These are phyloP conservation scores for Notarius quadriscutis DNA, from an alignment of 2,113 vertebrate species.

Conservation along the genomic window DNA sequence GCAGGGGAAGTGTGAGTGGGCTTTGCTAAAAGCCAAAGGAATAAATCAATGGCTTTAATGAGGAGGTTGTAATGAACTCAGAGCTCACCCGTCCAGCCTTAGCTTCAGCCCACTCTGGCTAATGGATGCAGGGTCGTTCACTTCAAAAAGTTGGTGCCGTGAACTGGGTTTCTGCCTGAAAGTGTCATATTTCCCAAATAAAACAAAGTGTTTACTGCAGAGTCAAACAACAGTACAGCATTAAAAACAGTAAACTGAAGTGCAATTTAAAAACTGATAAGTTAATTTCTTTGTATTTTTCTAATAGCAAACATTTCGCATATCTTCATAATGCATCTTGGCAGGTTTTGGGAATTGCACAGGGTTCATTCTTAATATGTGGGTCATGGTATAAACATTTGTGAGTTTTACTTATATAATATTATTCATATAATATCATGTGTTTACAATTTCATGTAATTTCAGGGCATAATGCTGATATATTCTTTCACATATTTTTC, in stretches of 20 bases:
- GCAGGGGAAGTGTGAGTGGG: conserved; percentile 10
- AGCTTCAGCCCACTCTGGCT: conserved; percentile 20
- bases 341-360: neutral
- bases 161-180: neutral
- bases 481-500: neutral
- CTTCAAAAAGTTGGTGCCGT: neutral
- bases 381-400: neutral
- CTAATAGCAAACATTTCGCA: neutral
- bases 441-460: neutral
- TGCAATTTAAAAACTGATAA: neutral
- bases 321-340: neutral
- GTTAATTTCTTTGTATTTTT: neutral
- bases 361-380: neutral
- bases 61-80: conserved; percentile 35
- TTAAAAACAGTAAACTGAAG: neutral
- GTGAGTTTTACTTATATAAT: neutral
- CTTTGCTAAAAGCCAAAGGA: conserved; percentile 32
- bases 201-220: neutral
- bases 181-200: neutral
- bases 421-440: neutral
- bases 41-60: conserved; percentile 48
- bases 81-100: conserved; percentile 19
- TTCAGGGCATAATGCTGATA: neutral
- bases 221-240: neutral
- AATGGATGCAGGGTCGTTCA: neutral